phyloP scores from a whole-genome alignment of 2,888 invertebrate species.

The Eilema sororculum region DNA sequence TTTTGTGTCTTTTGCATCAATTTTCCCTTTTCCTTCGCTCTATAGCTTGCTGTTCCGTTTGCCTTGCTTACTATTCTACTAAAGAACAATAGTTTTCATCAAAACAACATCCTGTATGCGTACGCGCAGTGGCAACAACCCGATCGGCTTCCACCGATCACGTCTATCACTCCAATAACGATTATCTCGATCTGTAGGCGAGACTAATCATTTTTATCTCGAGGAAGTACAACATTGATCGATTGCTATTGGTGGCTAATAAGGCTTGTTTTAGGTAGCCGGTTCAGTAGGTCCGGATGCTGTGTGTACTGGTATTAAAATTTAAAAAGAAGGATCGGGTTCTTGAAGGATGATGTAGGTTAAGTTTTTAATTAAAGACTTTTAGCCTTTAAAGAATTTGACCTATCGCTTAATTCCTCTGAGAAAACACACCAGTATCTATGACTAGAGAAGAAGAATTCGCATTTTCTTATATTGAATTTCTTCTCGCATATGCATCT shows the following conservation, averaged over 20 bases:
- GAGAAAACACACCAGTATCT: neutral
- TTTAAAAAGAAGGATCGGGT: neutral
- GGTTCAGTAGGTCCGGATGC: slow-evolving; percentile 16
- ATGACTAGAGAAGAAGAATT: too few species aligned
- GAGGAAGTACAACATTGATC: slow-evolving; percentile 71
- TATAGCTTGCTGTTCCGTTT: too few species aligned
- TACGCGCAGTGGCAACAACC: slow-evolving; percentile 61
- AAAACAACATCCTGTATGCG: slow-evolving; percentile 54
- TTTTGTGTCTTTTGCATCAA: too few species aligned
- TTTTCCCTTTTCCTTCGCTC: too few species aligned
- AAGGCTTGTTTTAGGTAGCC: slow-evolving; percentile 35
- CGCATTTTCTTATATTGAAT: too few species aligned
- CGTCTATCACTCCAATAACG: slow-evolving; percentile 60
- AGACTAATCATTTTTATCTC: slow-evolving; percentile 74
- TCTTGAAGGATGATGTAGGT: neutral
- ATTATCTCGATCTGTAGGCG: slow-evolving; percentile 73
- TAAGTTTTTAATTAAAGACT: neutral
- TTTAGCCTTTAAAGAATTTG: neutral
- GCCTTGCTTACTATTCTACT: neutral
- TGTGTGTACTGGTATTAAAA: slow-evolving; percentile 2
- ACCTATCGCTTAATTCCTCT: neutral
- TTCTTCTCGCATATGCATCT: too few species aligned
- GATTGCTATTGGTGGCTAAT: slow-evolving; percentile 56
- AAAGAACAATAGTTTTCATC: neutral
- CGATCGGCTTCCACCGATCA: slow-evolving; percentile 67